These are phyloP conservation scores for Ceyx melanurus DNA, from an alignment of 2,113 vertebrate genomes.

Conservation along the genomic window DNA sequence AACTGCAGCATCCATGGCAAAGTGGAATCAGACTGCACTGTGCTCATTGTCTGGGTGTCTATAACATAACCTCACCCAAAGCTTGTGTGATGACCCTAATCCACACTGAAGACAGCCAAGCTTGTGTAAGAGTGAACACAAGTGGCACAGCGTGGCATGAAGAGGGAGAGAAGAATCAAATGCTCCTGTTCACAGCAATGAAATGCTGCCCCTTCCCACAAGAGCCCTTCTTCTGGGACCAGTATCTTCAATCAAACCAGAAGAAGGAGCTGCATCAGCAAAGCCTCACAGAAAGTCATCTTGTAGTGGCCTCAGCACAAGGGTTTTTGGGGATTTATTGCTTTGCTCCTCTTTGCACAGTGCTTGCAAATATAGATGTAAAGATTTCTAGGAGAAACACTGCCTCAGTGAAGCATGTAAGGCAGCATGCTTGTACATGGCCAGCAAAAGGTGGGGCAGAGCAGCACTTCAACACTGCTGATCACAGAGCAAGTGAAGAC, in stretches of 20 bases:
- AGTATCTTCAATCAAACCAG: background rate
- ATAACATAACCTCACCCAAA: background rate
- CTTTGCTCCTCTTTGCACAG: background rate
- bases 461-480: background rate
- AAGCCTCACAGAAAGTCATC: background rate
- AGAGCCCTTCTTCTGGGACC: background rate
- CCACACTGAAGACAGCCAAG: background rate
- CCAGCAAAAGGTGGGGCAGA: background rate
- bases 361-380: background rate
- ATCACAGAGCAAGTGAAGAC: background rate
- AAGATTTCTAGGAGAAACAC: background rate
- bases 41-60: background rate
- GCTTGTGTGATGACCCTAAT: background rate
- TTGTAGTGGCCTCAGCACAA: background rate
- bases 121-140: background rate
- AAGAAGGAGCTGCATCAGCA: background rate
- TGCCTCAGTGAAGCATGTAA: accelerated
- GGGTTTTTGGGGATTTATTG: background rate
- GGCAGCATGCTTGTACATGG: background rate
- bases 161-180: background rate
- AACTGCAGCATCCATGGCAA: background rate
- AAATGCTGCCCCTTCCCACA: background rate
- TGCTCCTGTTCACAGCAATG: background rate
- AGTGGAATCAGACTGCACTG: background rate
- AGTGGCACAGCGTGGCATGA: background rate